Evolutionary conservation across 2,113 vertebrate species (phyloP).

Genomic region (Himantopus leucocephalus): DNA sequence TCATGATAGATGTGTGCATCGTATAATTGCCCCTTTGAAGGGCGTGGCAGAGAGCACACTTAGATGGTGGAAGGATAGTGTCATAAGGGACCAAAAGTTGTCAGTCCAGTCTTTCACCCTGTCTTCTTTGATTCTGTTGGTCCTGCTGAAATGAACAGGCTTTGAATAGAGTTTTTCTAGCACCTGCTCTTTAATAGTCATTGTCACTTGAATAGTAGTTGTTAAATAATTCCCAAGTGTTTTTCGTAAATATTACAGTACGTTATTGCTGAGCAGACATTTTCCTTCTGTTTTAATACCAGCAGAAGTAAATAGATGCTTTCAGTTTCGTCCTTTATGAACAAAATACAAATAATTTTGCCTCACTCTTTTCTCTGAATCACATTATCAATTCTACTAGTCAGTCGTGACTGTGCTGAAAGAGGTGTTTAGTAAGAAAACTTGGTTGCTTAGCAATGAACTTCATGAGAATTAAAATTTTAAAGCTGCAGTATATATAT

Average conservation of each 20-base stretch:
- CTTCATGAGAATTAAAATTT: constrained; percentile 79
- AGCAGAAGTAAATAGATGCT: not conserved
- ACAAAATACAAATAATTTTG: not conserved
- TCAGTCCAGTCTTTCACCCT: not conserved
- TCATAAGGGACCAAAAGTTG: not conserved
- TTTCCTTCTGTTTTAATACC: not conserved
- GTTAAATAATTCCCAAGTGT: not conserved
- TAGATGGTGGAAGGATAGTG: not conserved
- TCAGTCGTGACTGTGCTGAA: constrained; percentile 89
- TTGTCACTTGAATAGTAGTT: not conserved
- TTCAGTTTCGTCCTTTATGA: not conserved
- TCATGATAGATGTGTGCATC: not conserved
- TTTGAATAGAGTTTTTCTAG: not conserved
- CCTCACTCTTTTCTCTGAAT: constrained; percentile 36
- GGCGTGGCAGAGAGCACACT: too few species aligned
- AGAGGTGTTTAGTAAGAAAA: constrained; percentile 86
- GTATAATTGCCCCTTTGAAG: not conserved
- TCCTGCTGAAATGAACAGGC: not conserved
- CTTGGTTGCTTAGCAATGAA: constrained; percentile 85
- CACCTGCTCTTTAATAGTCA: not conserved
- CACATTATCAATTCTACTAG: constrained; percentile 75
- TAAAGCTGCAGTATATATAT: constrained; percentile 25
- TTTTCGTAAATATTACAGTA: not conserved
- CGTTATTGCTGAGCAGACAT: not conserved
- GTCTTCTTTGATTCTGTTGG: not conserved